These are phyloP conservation scores for Seriola aureovittata DNA, from an alignment of 2,113 vertebrate species.

Conservation along the genomic window DNA sequence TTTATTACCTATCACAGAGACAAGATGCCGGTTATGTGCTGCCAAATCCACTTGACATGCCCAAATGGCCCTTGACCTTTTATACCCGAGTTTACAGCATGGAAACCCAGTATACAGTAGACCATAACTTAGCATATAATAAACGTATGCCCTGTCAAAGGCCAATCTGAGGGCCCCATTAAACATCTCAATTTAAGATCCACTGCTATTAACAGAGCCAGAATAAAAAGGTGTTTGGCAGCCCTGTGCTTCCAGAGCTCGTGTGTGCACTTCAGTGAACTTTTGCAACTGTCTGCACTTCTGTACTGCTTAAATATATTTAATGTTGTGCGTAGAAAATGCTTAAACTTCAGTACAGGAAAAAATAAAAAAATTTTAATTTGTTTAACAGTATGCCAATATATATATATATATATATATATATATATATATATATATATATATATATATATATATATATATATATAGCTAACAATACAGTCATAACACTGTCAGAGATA, in stretches of 20 bases:
- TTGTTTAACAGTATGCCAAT: neutral
- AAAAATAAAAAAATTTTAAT: neutral
- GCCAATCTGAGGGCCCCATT: constrained; percentile 43
- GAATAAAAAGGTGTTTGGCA: constrained; percentile 55
- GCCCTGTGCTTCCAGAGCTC: neutral
- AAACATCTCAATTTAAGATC: constrained; percentile 73
- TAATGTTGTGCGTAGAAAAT: neutral
- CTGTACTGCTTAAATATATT: neutral
- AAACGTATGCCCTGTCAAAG: constrained; percentile 67
- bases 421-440: neutral
- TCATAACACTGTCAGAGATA: neutral
- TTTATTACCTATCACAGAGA: constrained; percentile 76
- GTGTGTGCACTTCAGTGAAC: constrained; percentile 1
- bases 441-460: neutral
- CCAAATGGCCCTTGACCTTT: constrained; percentile 80
- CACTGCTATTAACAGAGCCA: constrained; percentile 47
- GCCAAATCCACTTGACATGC: constrained; percentile 73
- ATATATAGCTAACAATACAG: neutral
- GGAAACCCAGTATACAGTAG: constrained; percentile 53
- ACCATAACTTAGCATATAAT: constrained; percentile 58
- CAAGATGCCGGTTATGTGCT: constrained; percentile 70
- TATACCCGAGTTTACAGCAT: constrained; percentile 66
- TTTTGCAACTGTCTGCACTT: neutral
- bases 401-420: neutral
- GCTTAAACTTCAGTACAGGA: neutral